Percentiles rank a stretch among this genome's conserved stretches.
Evolutionary conservation across 2,888 invertebrate species (phyloP).

Genomic region (Hypsopygia costalis): DNA sequence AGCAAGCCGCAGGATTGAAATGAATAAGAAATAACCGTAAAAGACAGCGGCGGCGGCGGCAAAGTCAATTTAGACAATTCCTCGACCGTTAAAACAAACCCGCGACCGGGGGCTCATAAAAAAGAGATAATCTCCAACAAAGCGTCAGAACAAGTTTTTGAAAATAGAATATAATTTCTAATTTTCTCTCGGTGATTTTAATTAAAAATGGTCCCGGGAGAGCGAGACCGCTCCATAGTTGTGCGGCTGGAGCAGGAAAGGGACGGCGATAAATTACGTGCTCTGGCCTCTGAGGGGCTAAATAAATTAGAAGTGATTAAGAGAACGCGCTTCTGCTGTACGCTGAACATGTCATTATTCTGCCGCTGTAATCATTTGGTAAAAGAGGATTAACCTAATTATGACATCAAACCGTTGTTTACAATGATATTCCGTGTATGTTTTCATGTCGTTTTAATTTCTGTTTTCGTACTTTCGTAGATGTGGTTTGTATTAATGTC

Average conservation of each 20-base stretch:
- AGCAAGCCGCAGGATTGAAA: slow-evolving; percentile 51
- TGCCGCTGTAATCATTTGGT: slow-evolving; percentile 45
- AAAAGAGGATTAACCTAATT: slow-evolving; percentile 20
- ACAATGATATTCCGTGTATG: background rate
- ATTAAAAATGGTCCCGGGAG: slow-evolving; percentile 78
- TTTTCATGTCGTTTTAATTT: background rate
- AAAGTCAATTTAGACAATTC: slow-evolving; percentile 72
- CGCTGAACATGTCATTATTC: slow-evolving; percentile 59
- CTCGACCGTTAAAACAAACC: slow-evolving; percentile 69
- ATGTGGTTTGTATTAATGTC: too few species aligned
- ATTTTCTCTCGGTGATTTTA: slow-evolving; percentile 79
- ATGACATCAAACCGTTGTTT: slow-evolving; percentile 15
- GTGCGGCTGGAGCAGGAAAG: slow-evolving; percentile 51
- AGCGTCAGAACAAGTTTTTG: slow-evolving; percentile 78
- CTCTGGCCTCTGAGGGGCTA: slow-evolving; percentile 69
- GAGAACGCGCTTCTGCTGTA: slow-evolving; percentile 71
- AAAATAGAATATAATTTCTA: slow-evolving; percentile 81
- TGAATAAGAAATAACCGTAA: slow-evolving; percentile 67
- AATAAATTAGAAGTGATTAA: slow-evolving; percentile 81
- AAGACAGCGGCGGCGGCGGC: slow-evolving; percentile 45
- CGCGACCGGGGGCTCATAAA: slow-evolving; percentile 76
- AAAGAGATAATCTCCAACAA: slow-evolving; percentile 77
- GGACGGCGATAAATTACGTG: slow-evolving; percentile 71
- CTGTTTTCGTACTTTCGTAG: too few species aligned
- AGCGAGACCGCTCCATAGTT: slow-evolving; percentile 53